Evolutionary conservation across 2,113 vertebrate species (phyloP).

Genomic region (western clawed frog (Xenopus tropicalis)): UCB_Xtro_10.0 CM004446.2:61192501-61193000

Average conservation of each 20-base stretch:
- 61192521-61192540: no score
- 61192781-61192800: constrained; percentile 91
- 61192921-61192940: no score
- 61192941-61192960: no score
- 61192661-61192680: neutral
- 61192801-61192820: constrained; percentile 97
- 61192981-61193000: no score
- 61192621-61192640: neutral
- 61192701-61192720: constrained; percentile 27
- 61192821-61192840: constrained; percentile 90
- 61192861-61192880: constrained; percentile 66
- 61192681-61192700: neutral
- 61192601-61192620: neutral
- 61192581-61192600: no score
- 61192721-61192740: neutral
- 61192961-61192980: no score
- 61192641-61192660: neutral
- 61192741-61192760: neutral
- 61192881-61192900: neutral
- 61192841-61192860: constrained; percentile 91
- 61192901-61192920: neutral
- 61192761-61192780: constrained; percentile 65
- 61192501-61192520: no score
- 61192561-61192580: no score
- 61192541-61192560: no score